phyloP scores from a whole-genome alignment of 2,888 invertebrate species.

The Exocentrus adspersus region DNA sequence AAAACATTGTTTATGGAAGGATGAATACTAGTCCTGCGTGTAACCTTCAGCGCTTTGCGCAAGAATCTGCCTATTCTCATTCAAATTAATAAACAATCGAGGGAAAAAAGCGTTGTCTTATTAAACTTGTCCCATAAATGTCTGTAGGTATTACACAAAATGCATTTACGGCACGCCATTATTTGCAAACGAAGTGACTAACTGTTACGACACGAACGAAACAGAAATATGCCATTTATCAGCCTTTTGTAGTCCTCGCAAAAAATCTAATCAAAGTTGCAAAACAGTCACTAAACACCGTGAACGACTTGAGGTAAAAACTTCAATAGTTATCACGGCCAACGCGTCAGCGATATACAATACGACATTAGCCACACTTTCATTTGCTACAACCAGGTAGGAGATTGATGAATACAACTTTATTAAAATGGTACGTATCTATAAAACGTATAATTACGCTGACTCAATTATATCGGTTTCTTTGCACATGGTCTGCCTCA shows the following conservation, averaged over 20 bases:
- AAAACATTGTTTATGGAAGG: neutral
- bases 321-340: slow-evolving; percentile 21
- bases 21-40: neutral
- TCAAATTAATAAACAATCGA: neutral
- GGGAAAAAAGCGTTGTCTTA: neutral
- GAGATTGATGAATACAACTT: slow-evolving; percentile 10
- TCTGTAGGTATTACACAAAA: slow-evolving; percentile 1
- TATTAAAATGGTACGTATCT: slow-evolving; percentile 24
- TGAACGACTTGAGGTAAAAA: slow-evolving; percentile 15
- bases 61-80: neutral
- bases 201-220: slow-evolving; percentile 3
- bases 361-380: slow-evolving; percentile 23
- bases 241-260: slow-evolving; percentile 6
- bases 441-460: slow-evolving; percentile 16
- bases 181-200: slow-evolving; percentile 12
- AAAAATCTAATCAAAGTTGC: slow-evolving; percentile 22
- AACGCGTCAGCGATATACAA: slow-evolving; percentile 24
- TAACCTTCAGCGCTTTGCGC: neutral
- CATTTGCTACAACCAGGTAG: slow-evolving; percentile 12
- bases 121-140: slow-evolving; percentile 3
- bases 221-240: slow-evolving; percentile 16
- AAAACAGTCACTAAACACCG: slow-evolving; percentile 16
- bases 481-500: slow-evolving; percentile 4
- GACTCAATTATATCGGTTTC: slow-evolving; percentile 2
- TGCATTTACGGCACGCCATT: neutral